A percentile compares a stretch with the other conserved stretches of the same genome.
Evolutionary conservation across 2,797 vertebrate species (phyloP).

Genomic region (Diglossa cyanea): DNA sequence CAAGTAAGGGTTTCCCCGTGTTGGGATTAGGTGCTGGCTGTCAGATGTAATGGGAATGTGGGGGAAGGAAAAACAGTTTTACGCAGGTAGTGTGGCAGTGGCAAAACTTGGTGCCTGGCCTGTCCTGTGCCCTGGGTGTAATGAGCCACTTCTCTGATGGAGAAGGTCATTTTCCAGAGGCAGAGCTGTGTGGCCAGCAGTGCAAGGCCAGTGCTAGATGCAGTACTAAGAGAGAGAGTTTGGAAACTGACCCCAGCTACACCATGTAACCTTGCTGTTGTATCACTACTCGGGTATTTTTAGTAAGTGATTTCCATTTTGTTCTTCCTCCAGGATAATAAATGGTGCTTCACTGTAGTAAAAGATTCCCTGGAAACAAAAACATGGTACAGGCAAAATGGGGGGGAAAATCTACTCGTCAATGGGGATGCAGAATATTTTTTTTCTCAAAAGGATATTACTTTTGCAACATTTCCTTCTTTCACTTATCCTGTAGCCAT

Average conservation of each 20-base stretch:
- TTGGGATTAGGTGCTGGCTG: not conserved
- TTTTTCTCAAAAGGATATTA: not conserved
- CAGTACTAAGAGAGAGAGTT: not conserved
- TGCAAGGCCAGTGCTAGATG: not conserved
- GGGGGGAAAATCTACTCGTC: not conserved
- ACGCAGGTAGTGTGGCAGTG: rapidly evolving
- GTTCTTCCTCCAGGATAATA: not conserved
- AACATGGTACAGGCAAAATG: not conserved
- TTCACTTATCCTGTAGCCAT: not conserved
- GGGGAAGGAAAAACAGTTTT: not conserved
- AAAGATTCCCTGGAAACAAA: not conserved
- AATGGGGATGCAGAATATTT: not conserved
- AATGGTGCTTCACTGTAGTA: not conserved
- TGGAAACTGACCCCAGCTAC: not conserved
- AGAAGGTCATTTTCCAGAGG: not conserved
- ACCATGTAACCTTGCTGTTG: rapidly evolving
- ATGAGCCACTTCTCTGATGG: not conserved
- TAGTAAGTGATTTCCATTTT: not conserved
- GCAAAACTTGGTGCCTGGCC: not conserved
- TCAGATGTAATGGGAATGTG: rapidly evolving
- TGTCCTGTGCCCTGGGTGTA: not conserved
- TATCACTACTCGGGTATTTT: not conserved
- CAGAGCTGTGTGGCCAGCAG: not conserved
- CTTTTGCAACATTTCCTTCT: not conserved
- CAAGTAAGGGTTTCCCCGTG: not conserved